Evolutionary conservation across 2,888 invertebrate genomes (phyloP), one percentile per base, ranked within the genome.

Genomic region (Drosophila paranaensis): DNA sequence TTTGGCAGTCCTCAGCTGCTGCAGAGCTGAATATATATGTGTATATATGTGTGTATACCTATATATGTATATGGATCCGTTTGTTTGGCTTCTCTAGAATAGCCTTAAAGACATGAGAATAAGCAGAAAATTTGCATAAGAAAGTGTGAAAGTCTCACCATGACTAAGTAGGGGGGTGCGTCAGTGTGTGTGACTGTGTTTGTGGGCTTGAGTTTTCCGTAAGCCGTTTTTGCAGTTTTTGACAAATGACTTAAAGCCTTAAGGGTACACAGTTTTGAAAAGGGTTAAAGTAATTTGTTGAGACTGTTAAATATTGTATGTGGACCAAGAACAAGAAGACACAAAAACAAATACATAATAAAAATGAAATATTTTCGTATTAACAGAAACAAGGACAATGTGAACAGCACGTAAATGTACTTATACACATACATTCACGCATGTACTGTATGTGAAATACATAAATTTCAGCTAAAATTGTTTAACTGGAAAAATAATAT

Each of bases 161-260:
- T 20, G 20, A 37, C 37, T 65, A 14, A 48, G 27, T 65, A 37
- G 45, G 37, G 60, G 39, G 63, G 25, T 57, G 56, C 4, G 55
- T 30, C 10, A 2, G 56, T 27, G 53, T 54, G 25, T 13, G 56
- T 25, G 48, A 14, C 45, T 55, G 27, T 55, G 16, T 43, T 43
- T 57, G 39, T 45, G 46, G 27, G 46, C 61, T 56, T 60, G 60
- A 60, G 58, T 70, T 74, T 72, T 69, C 50, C 70, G 61, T 78
- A 74, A 74, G 77, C 72, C 72, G 80, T 77, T 86, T 86, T 78
- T 76, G 71, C 90, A 83, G 76, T 73, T 88, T 85, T 83, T 89
- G 85, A 89, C 88, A 86, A 86, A 86, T 86, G 85, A 86, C 89
- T 86, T 86, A 89, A 86, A 90, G 90, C 85, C 85, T 86, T 89